Evolutionary conservation across 2,888 invertebrate genomes (phyloP).

Genomic region (Drosophila setosimentum): DNA sequence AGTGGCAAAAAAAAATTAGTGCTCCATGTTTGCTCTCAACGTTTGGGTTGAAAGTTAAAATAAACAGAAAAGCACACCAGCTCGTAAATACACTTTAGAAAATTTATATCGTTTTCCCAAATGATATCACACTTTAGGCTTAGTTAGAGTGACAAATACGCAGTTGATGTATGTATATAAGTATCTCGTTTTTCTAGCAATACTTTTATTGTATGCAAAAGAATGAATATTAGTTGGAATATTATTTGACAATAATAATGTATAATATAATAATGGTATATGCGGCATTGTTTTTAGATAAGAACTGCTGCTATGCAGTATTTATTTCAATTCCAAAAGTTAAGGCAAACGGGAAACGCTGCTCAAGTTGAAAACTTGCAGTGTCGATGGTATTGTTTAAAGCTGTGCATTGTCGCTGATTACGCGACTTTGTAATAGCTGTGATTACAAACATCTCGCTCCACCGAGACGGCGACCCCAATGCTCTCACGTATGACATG

Average conservation of each 20-base stretch:
- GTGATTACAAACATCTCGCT: constrained; percentile 73
- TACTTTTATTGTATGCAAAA: not conserved
- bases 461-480: constrained; percentile 33
- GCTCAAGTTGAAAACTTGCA: constrained; percentile 24
- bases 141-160: not conserved
- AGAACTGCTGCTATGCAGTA: not conserved
- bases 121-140: not conserved
- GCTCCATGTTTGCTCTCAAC: constrained; percentile 64
- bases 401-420: constrained; percentile 71
- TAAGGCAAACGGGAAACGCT: constrained; percentile 4
- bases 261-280: too few relatives aligned
- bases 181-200: not conserved
- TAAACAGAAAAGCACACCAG: constrained; percentile 13
- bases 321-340: not conserved
- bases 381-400: constrained; percentile 53
- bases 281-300: not conserved
- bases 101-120: not conserved
- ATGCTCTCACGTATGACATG: constrained; percentile 68
- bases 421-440: constrained; percentile 74
- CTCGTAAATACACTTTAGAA: constrained; percentile 15
- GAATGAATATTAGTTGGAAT: not conserved
- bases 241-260: not conserved
- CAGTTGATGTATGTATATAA: not conserved
- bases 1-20: constrained; percentile 36
- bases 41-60: constrained; percentile 57